These are phyloP conservation scores for Drosophila greeni DNA, from an alignment of 2,888 invertebrate genomes.

Conservation along the genomic window DNA sequence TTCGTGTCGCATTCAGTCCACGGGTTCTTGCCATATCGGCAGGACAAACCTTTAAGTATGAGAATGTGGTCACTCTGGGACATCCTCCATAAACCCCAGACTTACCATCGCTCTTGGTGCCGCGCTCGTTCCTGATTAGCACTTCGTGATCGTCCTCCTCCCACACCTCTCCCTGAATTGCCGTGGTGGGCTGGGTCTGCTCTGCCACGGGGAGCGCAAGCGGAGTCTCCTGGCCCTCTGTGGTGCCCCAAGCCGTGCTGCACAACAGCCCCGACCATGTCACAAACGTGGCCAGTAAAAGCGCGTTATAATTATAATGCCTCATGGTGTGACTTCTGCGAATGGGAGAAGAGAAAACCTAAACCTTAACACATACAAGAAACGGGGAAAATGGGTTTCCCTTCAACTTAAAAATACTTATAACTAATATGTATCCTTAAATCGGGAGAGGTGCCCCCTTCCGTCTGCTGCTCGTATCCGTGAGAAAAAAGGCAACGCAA, in stretches of 20 bases:
- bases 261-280: constrained; percentile 74
- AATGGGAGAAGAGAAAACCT: not conserved
- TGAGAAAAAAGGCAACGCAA: constrained; percentile 16
- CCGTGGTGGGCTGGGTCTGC: constrained; percentile 77
- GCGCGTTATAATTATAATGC: constrained; percentile 58
- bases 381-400: not conserved
- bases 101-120: constrained; percentile 82
- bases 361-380: constrained; percentile 7
- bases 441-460: not conserved
- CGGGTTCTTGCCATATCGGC: constrained; percentile 91
- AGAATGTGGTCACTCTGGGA: too few species aligned
- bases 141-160: constrained; percentile 90
- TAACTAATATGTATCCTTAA: not conserved
- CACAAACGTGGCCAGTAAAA: constrained; percentile 54
- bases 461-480: not conserved
- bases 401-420: not conserved
- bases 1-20: constrained; percentile 94
- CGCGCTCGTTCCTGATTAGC: constrained; percentile 88
- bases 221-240: constrained; percentile 79
- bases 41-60: constrained; percentile 82
- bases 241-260: constrained; percentile 73
- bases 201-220: constrained; percentile 78
- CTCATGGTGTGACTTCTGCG: constrained; percentile 56
- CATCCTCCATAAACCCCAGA: constrained; percentile 5
- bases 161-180: constrained; percentile 84